Conservation (phyloP, 2,888 invertebrate species). For the Callyntrura sp. region DNA sequence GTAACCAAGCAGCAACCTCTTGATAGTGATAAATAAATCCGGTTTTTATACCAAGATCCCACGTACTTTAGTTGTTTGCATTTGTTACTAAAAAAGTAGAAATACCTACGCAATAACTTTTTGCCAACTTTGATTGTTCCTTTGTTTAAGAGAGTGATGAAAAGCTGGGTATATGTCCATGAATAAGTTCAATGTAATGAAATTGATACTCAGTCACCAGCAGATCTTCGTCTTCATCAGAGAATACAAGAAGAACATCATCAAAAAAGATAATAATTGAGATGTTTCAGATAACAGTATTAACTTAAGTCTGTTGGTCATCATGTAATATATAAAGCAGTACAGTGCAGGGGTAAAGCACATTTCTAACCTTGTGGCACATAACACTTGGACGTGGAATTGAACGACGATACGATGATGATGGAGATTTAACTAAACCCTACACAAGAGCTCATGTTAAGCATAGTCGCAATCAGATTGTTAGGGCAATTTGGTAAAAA, state of each 20-base stretch:
- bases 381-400: neutral
- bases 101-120: neutral
- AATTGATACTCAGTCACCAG: constrained; percentile 1
- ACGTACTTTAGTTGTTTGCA: neutral
- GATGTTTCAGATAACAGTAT: neutral
- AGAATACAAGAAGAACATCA: neutral
- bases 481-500: too few species aligned
- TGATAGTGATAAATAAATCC: constrained; percentile 39
- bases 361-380: neutral
- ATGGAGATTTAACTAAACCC: too few species aligned
- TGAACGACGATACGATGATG: too few species aligned
- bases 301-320: too few species aligned
- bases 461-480: too few species aligned
- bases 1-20: neutral
- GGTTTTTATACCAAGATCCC: neutral
- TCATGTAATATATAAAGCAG: neutral
- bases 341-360: neutral
- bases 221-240: neutral
- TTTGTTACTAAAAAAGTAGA: neutral
- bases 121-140: constrained; percentile 9
- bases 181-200: neutral
- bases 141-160: neutral
- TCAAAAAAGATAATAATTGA: neutral
- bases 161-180: too few species aligned
- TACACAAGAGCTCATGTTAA: too few species aligned